These are phyloP conservation scores for Oppia nitens DNA, from an alignment of 1,140 invertebrate genomes.

Conservation along the genomic window DNA sequence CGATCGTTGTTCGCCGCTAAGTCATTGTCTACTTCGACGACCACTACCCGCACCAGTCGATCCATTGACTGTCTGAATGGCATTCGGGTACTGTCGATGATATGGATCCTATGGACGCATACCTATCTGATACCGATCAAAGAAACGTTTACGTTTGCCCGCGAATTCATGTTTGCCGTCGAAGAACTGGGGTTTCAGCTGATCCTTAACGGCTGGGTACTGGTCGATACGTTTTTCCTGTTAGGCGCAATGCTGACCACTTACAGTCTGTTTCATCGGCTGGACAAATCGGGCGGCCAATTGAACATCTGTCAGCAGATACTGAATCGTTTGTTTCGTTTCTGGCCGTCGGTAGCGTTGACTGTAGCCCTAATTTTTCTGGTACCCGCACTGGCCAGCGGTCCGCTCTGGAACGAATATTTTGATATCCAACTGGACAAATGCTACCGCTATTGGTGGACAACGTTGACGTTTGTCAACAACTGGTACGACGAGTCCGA, in stretches of 20 bases:
- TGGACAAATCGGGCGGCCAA: slow-evolving; percentile 4
- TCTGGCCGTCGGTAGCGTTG: slow-evolving; percentile 17
- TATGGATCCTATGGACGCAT: slow-evolving; percentile 81
- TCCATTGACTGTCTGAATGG: slow-evolving; percentile 41
- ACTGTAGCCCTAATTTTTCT: slow-evolving; percentile 16
- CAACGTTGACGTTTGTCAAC: slow-evolving; percentile 20
- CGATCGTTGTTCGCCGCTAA: neutral
- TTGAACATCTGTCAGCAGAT: slow-evolving; percentile 17
- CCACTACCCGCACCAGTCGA: neutral
- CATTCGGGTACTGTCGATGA: slow-evolving; percentile 64
- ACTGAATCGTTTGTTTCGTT: slow-evolving; percentile 16
- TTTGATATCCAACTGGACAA: slow-evolving; percentile 14
- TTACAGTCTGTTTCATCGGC: slow-evolving; percentile 9
- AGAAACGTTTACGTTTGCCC: slow-evolving; percentile 6
- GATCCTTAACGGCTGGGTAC: slow-evolving; percentile 21
- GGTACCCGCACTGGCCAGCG: slow-evolving; percentile 15
- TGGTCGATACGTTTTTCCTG: slow-evolving; percentile 22
- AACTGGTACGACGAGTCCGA: slow-evolving; percentile 16
- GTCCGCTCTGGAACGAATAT: slow-evolving; percentile 19
- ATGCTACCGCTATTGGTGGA: slow-evolving; percentile 18
- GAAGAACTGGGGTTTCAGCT: slow-evolving; percentile 20
- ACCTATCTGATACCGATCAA: slow-evolving; percentile 34
- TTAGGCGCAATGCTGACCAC: slow-evolving; percentile 18
- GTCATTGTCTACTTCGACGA: no score
- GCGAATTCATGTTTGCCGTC: neutral